Conservation (phyloP, 1,140 invertebrate genomes). For the Drosophila rhopaloa region DNA sequence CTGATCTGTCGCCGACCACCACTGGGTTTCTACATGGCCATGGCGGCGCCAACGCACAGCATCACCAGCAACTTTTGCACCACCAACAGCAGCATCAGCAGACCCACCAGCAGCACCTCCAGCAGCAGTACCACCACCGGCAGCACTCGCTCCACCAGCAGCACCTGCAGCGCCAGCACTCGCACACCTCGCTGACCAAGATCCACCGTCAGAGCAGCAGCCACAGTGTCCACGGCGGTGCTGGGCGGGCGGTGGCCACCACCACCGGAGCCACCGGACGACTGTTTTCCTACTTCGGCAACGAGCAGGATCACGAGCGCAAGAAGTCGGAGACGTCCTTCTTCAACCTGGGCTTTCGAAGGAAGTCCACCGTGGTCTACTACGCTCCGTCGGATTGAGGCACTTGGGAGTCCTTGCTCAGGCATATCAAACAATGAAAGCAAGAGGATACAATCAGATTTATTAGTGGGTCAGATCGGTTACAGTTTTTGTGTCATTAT, state of each 20-base stretch:
- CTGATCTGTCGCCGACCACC: conserved; percentile 84
- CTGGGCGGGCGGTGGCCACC: conserved; percentile 22
- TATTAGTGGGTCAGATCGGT: conserved; percentile 11
- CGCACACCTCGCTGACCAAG: conserved; percentile 73
- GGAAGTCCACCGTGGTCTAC: conserved; percentile 81
- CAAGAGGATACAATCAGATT: conserved; percentile 54
- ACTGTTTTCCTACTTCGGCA: conserved; percentile 81
- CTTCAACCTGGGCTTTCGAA: conserved; percentile 80
- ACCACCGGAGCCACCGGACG: conserved; percentile 59
- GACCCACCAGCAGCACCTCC: conserved; percentile 43
- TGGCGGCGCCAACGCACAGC: conserved; percentile 69
- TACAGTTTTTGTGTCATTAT: conserved; percentile 24
- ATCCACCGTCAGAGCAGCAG: conserved; percentile 74
- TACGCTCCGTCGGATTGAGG: conserved; percentile 69
- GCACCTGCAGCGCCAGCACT: conserved; percentile 74
- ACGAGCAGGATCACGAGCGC: conserved; percentile 78
- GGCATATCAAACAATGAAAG: conserved; percentile 49
- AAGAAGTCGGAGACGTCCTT: conserved; percentile 83
- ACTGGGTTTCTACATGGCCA: conserved; percentile 79
- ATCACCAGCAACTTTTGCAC: conserved; percentile 65
- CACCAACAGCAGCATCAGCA: conserved; percentile 67
- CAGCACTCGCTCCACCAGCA: conserved; percentile 58
- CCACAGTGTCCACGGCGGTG: conserved; percentile 63
- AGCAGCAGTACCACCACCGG: conserved; percentile 51
- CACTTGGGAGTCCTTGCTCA: background rate